A percentile compares a stretch with the other conserved stretches of the same genome.
Evolutionary conservation across 2,888 invertebrate genomes (phyloP).

Genomic region (Oligia strigilis): DNA sequence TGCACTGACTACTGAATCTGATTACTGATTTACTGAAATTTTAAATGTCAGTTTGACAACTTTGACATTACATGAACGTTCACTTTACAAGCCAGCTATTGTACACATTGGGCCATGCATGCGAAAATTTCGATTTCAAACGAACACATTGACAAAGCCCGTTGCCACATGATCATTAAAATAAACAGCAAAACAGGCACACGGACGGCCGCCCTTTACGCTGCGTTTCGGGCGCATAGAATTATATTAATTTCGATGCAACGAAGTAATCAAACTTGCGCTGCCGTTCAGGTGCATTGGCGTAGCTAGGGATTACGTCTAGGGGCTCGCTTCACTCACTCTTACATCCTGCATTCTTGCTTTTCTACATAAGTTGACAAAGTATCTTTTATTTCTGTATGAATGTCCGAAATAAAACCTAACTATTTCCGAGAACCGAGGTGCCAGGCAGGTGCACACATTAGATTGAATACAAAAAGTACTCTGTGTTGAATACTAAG

Average conservation of each 20-base stretch:
- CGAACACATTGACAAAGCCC: not conserved
- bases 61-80: slow-evolving; percentile 39
- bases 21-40: slow-evolving; percentile 54
- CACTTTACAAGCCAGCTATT: not conserved
- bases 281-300: too few species aligned
- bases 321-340: not conserved
- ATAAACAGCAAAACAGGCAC: not conserved
- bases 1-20: slow-evolving; percentile 17
- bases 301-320: too few species aligned
- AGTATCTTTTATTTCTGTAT: not conserved
- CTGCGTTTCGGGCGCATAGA: not conserved
- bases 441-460: not conserved
- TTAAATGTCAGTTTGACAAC: slow-evolving; percentile 59
- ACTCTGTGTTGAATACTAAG: not conserved
- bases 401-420: not conserved
- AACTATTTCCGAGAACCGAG: too few species aligned
- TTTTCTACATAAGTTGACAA: not conserved
- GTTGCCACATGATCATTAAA: not conserved
- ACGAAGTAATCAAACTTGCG: not conserved
- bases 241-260: not conserved
- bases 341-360: not conserved
- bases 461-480: not conserved
- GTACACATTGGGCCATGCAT: slow-evolving; percentile 28
- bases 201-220: too few species aligned
- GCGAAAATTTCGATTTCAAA: not conserved